A percentile compares a stretch with the other conserved stretches of the same genome.
phyloP scores from a whole-genome alignment of 1,140 invertebrate genomes.

The Stegodyphus dumicola region DNA sequence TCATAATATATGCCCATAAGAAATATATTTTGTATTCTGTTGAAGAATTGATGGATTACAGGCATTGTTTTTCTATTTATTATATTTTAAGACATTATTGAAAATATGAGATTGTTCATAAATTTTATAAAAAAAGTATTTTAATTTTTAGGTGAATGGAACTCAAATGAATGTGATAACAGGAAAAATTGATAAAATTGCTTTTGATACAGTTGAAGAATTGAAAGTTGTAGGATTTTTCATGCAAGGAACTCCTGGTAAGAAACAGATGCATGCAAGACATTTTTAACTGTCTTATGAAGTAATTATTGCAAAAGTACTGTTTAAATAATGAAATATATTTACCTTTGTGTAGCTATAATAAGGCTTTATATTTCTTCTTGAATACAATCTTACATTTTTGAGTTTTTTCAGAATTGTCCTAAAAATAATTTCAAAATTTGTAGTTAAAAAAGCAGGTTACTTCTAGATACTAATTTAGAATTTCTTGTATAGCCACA shows the following conservation, averaged over 20 bases:
- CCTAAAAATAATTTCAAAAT: no score
- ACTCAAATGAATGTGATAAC: conserved; percentile 54
- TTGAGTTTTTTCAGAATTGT: no score
- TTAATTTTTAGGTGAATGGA: conserved; percentile 42
- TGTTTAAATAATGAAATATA: not conserved
- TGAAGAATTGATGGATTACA: no score
- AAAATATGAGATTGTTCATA: not conserved
- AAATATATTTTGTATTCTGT: no score
- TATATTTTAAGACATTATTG: no score
- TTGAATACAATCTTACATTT: no score
- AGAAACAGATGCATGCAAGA: not conserved
- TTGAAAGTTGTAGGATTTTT: conserved; percentile 61
- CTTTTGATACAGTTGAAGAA: conserved; percentile 58
- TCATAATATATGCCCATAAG: not conserved
- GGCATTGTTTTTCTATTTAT: no score
- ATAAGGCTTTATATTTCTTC: no score
- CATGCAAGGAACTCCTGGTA: conserved; percentile 59
- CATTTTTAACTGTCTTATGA: no score
- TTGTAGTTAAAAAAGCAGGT: no score
- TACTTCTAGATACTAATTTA: no score
- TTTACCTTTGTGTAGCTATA: not conserved
- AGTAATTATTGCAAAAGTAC: not conserved
- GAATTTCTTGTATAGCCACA: no score
- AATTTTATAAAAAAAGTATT: not conserved
- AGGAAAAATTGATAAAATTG: conserved; percentile 62